Base-by-base conservation (phyloP, 2,888 invertebrate species). In the Ophion obscuratus region DNA sequence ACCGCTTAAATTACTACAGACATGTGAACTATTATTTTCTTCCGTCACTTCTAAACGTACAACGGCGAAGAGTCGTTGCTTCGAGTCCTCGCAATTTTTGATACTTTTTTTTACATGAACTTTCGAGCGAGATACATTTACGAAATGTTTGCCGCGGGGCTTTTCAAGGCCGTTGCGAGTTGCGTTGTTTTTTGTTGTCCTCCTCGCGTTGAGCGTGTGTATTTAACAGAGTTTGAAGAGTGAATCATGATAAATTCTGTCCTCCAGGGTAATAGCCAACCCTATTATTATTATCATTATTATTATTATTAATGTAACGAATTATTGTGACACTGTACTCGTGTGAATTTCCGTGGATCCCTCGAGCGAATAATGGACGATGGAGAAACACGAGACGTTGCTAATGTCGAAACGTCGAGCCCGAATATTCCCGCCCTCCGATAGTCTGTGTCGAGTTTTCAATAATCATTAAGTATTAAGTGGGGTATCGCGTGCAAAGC, bases 401-500 rank as follows among this genome's bases (percentile, higher is more conserved):
- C 9, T 17, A 59, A 20, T 73, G 24, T 27, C 27, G 11, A 59
- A 74, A 74, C 74, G 81, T 27, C 71, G 66, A 73, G 71, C 80
- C 83, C 73, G 62, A 83, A 80, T 20, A 31, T 71, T 57, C 64
- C 71, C 64, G 14, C 62, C 71, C 53, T 71, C 68, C 64, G 71
- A 76, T 83, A 89, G 77, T 83, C 77, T 64, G 75, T 79, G 83
- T 85, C 87, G 84, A 90, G 84, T 88, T 89, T 89, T 83, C 61
- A 87, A 81, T 90, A 88, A 84, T 87, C 78, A 87, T 86, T 59
- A 88, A 91, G 91, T 91, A 91, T 91, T 91, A 90, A 83, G 89
- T 80, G 83, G 73, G 73, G 87, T 90, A 88, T 89, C 90, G 88
- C 88, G 87, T 88, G 88, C 84, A 81, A 77, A 89, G 86, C 87